Evolutionary conservation across 2,113 vertebrate genomes (phyloP).

Genomic region (Psilopsiagon aurifrons): DNA sequence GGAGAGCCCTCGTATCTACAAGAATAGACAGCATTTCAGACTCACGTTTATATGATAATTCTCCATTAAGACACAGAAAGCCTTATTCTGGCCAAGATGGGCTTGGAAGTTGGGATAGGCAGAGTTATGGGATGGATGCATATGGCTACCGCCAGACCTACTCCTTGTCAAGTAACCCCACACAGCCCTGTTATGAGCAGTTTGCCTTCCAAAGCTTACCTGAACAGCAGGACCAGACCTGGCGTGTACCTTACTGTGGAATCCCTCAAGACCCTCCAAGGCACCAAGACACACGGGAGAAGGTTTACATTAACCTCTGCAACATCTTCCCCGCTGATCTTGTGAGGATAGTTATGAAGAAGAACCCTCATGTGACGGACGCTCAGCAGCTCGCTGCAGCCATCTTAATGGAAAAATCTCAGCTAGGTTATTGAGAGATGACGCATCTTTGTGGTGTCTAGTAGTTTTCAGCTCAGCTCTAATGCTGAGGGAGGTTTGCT

Average conservation of each 20-base stretch:
- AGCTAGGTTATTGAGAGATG: slow-evolving; percentile 85
- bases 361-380: slow-evolving; percentile 91
- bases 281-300: slow-evolving; percentile 86
- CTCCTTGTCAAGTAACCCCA: slow-evolving; percentile 77
- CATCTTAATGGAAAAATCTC: slow-evolving; percentile 92
- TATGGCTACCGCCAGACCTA: slow-evolving; percentile 84
- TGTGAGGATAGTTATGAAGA: slow-evolving; percentile 92
- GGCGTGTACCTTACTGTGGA: slow-evolving; percentile 80
- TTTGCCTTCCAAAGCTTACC: slow-evolving; percentile 89
- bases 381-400: slow-evolving; percentile 95
- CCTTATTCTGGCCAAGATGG: slow-evolving; percentile 82
- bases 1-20: slow-evolving; percentile 83
- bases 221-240: slow-evolving; percentile 85
- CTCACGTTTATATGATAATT: slow-evolving; percentile 86
- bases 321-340: slow-evolving; percentile 96
- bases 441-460: slow-evolving; percentile 77
- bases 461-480: slow-evolving; percentile 81
- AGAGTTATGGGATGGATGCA: slow-evolving; percentile 74
- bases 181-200: slow-evolving; percentile 82
- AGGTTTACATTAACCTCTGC: slow-evolving; percentile 91
- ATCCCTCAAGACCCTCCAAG: slow-evolving; percentile 78
- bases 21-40: slow-evolving; percentile 90
- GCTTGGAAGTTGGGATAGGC: slow-evolving; percentile 81
- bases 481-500: slow-evolving; percentile 86
- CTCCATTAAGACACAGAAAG: slow-evolving; percentile 80